A percentile compares a stretch with the other conserved stretches of the same genome.
Evolutionary conservation across 2,113 vertebrate species (phyloP).

Genomic region (Lycaon pictus): DNA sequence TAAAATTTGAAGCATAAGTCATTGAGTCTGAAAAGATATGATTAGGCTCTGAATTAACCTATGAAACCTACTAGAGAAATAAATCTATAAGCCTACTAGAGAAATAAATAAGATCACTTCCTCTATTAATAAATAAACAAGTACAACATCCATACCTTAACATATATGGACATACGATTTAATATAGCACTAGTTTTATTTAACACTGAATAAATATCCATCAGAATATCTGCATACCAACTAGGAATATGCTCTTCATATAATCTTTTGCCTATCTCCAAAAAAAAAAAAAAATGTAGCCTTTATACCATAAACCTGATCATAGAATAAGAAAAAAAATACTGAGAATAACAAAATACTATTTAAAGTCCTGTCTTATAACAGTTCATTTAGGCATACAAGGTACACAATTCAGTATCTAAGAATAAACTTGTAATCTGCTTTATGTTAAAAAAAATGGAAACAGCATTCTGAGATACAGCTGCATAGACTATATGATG

Average conservation of each 20-base stretch:
- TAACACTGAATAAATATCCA: background rate
- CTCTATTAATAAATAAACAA: background rate
- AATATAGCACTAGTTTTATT: background rate
- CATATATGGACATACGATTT: background rate
- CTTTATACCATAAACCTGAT: slow-evolving; percentile 45
- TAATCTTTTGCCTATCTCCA: background rate
- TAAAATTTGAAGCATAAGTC: slow-evolving; percentile 35
- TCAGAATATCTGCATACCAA: background rate
- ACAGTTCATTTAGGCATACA: slow-evolving; percentile 63
- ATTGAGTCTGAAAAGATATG: background rate
- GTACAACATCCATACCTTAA: background rate
- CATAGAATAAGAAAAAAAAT: slow-evolving; percentile 69
- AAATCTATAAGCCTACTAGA: background rate
- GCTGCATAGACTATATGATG: slow-evolving; percentile 80
- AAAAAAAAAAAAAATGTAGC: slow-evolving; percentile 38
- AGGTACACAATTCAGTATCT: slow-evolving; percentile 63
- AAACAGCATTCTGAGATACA: slow-evolving; percentile 84
- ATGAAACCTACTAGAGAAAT: background rate
- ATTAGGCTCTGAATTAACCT: background rate
- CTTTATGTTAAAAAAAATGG: slow-evolving; percentile 69
- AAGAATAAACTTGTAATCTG: slow-evolving; percentile 82
- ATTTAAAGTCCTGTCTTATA: slow-evolving; percentile 68
- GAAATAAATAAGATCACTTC: background rate
- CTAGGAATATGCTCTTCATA: background rate
- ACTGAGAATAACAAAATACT: slow-evolving; percentile 65